Conservation (phyloP, 2,113 vertebrate species). For the Nymphicus hollandicus region DNA sequence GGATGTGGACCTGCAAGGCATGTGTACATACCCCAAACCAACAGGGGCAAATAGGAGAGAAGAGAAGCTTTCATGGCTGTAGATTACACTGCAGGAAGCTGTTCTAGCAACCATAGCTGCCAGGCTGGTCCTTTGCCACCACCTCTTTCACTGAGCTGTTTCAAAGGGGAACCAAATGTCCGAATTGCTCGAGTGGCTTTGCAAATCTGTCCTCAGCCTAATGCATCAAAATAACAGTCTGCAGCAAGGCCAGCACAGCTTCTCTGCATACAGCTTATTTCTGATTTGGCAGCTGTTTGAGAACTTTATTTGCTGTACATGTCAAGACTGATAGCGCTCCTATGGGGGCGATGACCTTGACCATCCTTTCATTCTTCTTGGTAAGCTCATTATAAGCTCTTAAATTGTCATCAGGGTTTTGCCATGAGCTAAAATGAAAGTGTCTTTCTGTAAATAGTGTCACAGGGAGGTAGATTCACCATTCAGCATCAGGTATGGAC, state of each 20-base stretch:
- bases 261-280: constrained; percentile 1
- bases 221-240: constrained; percentile 28
- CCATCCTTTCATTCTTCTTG: constrained; percentile 28
- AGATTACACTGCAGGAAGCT: background rate
- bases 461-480: background rate
- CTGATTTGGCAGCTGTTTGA: constrained; percentile 33
- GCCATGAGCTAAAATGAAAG: background rate
- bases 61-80: background rate
- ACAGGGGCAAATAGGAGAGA: background rate
- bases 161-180: background rate
- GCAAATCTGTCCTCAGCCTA: background rate
- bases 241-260: background rate
- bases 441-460: constrained; percentile 1
- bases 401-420: background rate
- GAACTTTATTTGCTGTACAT: constrained; percentile 2
- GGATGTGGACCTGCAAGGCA: background rate
- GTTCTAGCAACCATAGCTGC: background rate
- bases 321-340: background rate
- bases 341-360: constrained; percentile 15
- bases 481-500: background rate
- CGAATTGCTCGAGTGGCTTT: background rate
- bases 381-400: constrained; percentile 9
- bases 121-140: background rate
- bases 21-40: background rate
- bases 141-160: background rate